Conservation (phyloP, 2,797 vertebrate genomes). For the Sebastes minor region DNA sequence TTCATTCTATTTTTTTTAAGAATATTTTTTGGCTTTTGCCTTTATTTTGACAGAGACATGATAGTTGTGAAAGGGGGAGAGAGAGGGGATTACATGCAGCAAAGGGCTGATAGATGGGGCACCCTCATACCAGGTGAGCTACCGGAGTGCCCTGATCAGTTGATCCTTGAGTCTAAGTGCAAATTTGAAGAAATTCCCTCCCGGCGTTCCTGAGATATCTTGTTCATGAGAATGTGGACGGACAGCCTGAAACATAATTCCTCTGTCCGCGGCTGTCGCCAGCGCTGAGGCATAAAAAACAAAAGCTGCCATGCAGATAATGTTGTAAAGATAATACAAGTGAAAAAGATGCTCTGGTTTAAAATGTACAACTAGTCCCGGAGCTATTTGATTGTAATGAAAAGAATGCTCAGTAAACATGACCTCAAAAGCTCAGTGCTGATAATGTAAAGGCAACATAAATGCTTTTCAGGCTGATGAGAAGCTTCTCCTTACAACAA, state of each 20-base stretch:
- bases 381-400: neutral
- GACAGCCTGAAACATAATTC: neutral
- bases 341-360: neutral
- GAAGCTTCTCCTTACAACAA: neutral
- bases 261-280: neutral
- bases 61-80: no score
- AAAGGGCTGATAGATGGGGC: no score
- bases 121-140: no score
- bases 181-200: neutral
- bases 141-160: neutral
- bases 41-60: no score
- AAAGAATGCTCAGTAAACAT: neutral
- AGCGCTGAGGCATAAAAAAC: neutral
- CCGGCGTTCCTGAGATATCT: neutral
- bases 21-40: no score
- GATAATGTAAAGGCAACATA: neutral
- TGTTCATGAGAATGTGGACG: neutral
- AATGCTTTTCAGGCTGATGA: constrained; percentile 6
- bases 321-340: neutral
- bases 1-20: no score
- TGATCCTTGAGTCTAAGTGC: rapidly evolving
- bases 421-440: neutral
- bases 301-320: neutral
- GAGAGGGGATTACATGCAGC: no score
- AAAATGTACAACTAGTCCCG: neutral